These are phyloP conservation scores for Atta cephalotes DNA, from an alignment of 1,140 invertebrate species.

Conservation along the genomic window DNA sequence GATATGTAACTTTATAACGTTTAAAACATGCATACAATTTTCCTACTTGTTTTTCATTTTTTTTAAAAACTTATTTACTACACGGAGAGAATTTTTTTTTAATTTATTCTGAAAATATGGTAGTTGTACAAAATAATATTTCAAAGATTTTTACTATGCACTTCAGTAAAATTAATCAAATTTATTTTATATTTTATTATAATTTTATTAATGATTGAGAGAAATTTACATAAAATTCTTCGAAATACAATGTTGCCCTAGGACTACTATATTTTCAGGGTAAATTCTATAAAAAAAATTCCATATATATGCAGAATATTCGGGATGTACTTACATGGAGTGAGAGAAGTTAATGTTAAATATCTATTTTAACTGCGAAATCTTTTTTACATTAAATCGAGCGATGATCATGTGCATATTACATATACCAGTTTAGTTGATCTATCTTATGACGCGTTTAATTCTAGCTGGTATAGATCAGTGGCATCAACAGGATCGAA, in stretches of 20 bases:
- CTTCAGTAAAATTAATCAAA: too few relatives aligned
- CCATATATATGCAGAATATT: background rate
- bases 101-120: too few relatives aligned
- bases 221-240: too few relatives aligned
- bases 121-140: too few relatives aligned
- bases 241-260: too few relatives aligned
- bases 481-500: background rate
- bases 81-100: too few relatives aligned
- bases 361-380: background rate
- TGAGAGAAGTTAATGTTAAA: background rate
- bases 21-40: background rate
- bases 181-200: too few relatives aligned
- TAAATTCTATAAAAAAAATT: too few relatives aligned
- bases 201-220: too few relatives aligned
- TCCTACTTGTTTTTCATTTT: background rate
- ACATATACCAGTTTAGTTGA: background rate
- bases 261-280: too few relatives aligned
- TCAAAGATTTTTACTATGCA: too few relatives aligned
- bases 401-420: background rate
- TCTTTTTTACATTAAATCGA: background rate
- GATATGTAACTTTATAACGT: too few relatives aligned
- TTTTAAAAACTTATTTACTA: background rate
- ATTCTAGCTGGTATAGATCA: background rate
- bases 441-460: constrained; percentile 8
- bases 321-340: background rate